phyloP scores from a whole-genome alignment of 2,888 invertebrate species.

The Lasiommata megera region DNA sequence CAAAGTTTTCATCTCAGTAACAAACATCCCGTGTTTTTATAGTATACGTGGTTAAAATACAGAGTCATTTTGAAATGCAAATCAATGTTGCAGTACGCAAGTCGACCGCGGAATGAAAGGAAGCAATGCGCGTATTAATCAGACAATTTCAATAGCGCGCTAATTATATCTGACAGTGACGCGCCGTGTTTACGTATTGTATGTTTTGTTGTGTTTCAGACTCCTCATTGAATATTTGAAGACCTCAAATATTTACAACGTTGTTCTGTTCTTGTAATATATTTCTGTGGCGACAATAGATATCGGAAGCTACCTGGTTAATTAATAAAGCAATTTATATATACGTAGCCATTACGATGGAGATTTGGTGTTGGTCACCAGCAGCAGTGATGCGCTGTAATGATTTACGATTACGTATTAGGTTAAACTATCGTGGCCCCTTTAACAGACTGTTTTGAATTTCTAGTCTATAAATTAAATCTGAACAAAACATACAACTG shows the following conservation, averaged over 20 bases:
- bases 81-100: conserved; percentile 34
- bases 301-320: too few species aligned
- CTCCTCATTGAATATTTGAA: conserved; percentile 4
- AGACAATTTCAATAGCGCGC: conserved; percentile 55
- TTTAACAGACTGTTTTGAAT: too few species aligned
- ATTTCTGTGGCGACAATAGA: too few species aligned
- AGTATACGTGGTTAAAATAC: not conserved
- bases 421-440: too few species aligned
- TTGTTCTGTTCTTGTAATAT: too few species aligned
- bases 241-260: not conserved
- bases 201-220: conserved; percentile 48
- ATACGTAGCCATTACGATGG: too few species aligned
- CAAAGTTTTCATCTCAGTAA: not conserved
- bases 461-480: too few species aligned
- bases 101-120: conserved; percentile 48
- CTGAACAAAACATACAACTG: too few species aligned
- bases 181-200: conserved; percentile 62
- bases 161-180: conserved; percentile 77
- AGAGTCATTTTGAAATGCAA: conserved; percentile 24
- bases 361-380: too few species aligned
- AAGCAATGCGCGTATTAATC: conserved; percentile 58
- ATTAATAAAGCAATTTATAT: too few species aligned
- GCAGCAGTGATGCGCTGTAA: too few species aligned
- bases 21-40: not conserved
- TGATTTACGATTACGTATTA: too few species aligned